A percentile compares a stretch with the other conserved stretches of the same genome.
Conservation (phyloP, 2,888 invertebrate species). For the Caenorhabditis sp. region DNA sequence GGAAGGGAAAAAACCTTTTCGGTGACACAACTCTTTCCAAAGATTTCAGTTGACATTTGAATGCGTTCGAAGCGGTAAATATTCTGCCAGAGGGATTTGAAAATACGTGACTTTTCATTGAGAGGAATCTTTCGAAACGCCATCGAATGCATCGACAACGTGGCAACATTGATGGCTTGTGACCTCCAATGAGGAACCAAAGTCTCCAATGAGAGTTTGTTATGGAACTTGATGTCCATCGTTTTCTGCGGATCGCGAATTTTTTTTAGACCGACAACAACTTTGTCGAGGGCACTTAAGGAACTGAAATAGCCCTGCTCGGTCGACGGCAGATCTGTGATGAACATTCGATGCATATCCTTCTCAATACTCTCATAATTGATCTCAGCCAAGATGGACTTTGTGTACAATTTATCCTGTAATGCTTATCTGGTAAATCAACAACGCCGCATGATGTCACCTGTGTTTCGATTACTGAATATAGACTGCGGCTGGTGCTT, state of each 20-base stretch:
- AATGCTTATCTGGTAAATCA: background rate
- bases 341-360: slow-evolving; percentile 41
- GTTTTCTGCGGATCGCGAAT: slow-evolving; percentile 32
- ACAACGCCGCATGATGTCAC: no score
- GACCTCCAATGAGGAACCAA: slow-evolving; percentile 51
- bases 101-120: slow-evolving; percentile 47
- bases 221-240: slow-evolving; percentile 38
- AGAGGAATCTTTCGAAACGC: slow-evolving; percentile 48
- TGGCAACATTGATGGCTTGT: slow-evolving; percentile 40
- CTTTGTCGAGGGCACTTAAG: slow-evolving; percentile 28
- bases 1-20: slow-evolving; percentile 37
- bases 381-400: slow-evolving; percentile 32
- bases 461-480: slow-evolving; percentile 40
- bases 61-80: slow-evolving; percentile 55
- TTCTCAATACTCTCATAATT: slow-evolving; percentile 39
- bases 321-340: slow-evolving; percentile 31
- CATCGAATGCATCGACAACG: slow-evolving; percentile 52
- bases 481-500: slow-evolving; percentile 24
- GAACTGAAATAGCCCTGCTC: slow-evolving; percentile 44
- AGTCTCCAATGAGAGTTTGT: slow-evolving; percentile 33
- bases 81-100: slow-evolving; percentile 56
- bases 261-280: slow-evolving; percentile 34
- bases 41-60: slow-evolving; percentile 61
- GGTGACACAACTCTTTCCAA: slow-evolving; percentile 41
- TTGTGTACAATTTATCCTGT: slow-evolving; percentile 35